Evolutionary conservation across 2,888 invertebrate species (phyloP).

Genomic region (Steromphala cineraria): DNA sequence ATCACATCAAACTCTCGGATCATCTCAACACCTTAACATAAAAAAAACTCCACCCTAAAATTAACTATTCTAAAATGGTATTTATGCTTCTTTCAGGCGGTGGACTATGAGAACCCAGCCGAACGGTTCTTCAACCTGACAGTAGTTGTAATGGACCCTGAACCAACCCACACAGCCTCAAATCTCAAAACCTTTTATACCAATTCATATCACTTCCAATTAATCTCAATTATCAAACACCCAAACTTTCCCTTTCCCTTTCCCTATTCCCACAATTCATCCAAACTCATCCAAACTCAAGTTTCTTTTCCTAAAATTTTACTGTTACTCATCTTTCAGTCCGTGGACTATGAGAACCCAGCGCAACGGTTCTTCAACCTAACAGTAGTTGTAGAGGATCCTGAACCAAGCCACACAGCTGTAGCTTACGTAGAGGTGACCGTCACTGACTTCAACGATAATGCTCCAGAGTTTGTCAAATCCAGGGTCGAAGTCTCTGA

Average conservation of each 20-base stretch:
- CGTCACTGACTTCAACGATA: conserved; percentile 99
- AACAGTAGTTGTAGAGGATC: conserved; percentile 70
- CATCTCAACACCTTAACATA: too few species aligned
- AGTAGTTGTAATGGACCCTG: conserved; percentile 67
- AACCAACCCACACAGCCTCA: conserved; percentile 80
- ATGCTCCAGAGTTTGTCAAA: conserved; percentile 90
- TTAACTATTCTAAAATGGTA: too few species aligned
- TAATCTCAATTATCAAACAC: too few species aligned
- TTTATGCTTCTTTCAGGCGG: conserved; percentile 50
- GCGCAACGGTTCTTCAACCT: conserved; percentile 67
- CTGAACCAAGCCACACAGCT: conserved; percentile 79
- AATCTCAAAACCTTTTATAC: too few species aligned
- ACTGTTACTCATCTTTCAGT: conserved; percentile 43
- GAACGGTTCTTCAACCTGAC: conserved; percentile 71
- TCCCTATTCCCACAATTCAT: too few species aligned
- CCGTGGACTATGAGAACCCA: conserved; percentile 69
- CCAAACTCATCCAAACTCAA: not conserved
- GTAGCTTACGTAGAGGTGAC: conserved; percentile 96
- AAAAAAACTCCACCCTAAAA: too few species aligned
- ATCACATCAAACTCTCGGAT: too few species aligned
- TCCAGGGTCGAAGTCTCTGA: conserved; percentile 81
- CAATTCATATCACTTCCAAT: too few species aligned
- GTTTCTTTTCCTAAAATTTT: not conserved
- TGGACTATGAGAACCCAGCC: conserved; percentile 67
- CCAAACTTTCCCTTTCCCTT: too few species aligned